A percentile compares a stretch with the other conserved stretches of the same genome.
Conservation (phyloP, 2,888 invertebrate genomes). For the Hymenopus coronatus region DNA sequence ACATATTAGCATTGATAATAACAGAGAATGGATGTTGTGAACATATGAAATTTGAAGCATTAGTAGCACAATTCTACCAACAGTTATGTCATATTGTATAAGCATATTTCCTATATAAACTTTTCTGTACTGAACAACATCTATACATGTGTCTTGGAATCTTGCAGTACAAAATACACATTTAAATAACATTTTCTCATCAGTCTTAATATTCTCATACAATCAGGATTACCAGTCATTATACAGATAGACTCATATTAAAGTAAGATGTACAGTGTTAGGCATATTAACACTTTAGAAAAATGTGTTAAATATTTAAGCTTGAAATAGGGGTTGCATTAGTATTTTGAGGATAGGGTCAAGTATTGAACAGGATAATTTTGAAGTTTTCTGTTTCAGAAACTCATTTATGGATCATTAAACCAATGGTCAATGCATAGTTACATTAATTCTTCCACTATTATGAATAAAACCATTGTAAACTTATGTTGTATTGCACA, state of each 20-base stretch:
- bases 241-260: background rate
- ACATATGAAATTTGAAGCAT: background rate
- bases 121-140: background rate
- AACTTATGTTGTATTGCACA: too few species aligned
- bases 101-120: constrained; percentile 2
- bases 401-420: too few species aligned
- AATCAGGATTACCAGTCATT: background rate
- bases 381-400: too few species aligned
- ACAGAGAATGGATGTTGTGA: constrained; percentile 1
- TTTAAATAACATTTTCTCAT: constrained; percentile 11
- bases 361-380: too few species aligned
- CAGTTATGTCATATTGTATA: background rate
- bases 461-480: too few species aligned
- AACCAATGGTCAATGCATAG: too few species aligned
- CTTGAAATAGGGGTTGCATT: too few species aligned
- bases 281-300: too few species aligned
- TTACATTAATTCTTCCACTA: too few species aligned
- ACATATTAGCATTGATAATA: constrained; percentile 6
- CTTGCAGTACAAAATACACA: constrained; percentile 29
- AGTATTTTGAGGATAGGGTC: too few species aligned
- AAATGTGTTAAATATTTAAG: too few species aligned
- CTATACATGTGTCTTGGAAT: background rate
- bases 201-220: constrained; percentile 19
- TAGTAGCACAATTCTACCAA: background rate
- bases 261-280: background rate